Percentiles rank a stretch among this genome's conserved stretches.
Evolutionary conservation across 1,140 invertebrate species (phyloP).

Genomic region (Hydropsyche tenuis): DNA sequence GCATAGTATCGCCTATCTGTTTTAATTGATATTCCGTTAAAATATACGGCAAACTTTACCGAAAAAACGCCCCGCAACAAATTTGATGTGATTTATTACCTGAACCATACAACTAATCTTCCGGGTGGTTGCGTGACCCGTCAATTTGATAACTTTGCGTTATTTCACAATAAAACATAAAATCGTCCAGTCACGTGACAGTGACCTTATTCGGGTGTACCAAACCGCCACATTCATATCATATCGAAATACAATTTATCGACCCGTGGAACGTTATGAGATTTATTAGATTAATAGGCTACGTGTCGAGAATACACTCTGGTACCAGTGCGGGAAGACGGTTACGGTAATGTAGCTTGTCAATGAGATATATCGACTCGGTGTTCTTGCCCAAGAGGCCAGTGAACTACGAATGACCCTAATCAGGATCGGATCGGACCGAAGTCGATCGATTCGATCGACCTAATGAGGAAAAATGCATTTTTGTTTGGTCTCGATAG

Average conservation of each 20-base stretch:
- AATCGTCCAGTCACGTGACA: conserved; percentile 26
- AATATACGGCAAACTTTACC: background rate
- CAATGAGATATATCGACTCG: conserved; percentile 24
- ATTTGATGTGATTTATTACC: conserved; percentile 29
- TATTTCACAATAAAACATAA: conserved; percentile 25
- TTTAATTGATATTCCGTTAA: background rate
- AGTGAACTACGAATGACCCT: conserved; percentile 18
- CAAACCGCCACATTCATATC: background rate
- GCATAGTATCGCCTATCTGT: too few relatives aligned
- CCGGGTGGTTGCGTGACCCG: conserved; percentile 21
- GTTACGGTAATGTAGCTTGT: conserved; percentile 20
- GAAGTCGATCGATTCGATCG: background rate
- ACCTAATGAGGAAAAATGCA: conserved; percentile 6
- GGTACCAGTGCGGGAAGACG: background rate
- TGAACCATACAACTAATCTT: conserved; percentile 27
- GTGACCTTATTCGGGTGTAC: conserved; percentile 18
- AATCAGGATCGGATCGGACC: conserved; percentile 17
- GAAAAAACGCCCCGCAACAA: conserved; percentile 4
- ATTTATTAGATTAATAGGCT: conserved; percentile 19
- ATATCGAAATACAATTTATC: background rate
- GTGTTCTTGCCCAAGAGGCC: background rate
- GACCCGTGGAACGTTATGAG: background rate
- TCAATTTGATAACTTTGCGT: conserved; percentile 26
- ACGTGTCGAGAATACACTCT: conserved; percentile 7
- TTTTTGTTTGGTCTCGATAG: background rate